A percentile compares a stretch with the other conserved stretches of the same genome.
These are phyloP conservation scores for Drosophila saltans DNA, from an alignment of 1,140 invertebrate genomes.

Conservation along the genomic window DNA sequence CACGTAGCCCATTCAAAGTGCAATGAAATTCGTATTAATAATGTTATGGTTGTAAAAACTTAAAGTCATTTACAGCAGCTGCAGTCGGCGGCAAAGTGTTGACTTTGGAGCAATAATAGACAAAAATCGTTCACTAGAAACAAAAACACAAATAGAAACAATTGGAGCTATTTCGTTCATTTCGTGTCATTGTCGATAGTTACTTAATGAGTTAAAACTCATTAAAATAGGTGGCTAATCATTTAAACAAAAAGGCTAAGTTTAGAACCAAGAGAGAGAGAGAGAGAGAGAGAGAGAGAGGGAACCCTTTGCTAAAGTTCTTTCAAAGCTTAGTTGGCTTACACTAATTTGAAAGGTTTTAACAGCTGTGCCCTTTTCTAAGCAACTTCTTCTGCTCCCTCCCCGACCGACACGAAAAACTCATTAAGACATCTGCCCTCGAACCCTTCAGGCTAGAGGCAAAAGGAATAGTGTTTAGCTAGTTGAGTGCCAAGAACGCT, in stretches of 20 bases:
- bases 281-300: neutral
- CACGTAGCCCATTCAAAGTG: conserved; percentile 63
- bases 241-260: neutral
- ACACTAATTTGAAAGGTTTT: conserved; percentile 49
- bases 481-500: too few relatives aligned
- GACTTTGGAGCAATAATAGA: neutral
- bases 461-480: neutral
- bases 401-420: conserved; percentile 61
- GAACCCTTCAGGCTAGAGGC: neutral
- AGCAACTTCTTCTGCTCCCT: conserved; percentile 27
- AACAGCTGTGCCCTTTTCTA: conserved; percentile 36
- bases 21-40: conserved; percentile 70
- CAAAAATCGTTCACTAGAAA: conserved; percentile 34
- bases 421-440: conserved; percentile 52
- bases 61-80: conserved; percentile 43
- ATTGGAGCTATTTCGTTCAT: neutral
- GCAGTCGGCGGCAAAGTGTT: neutral
- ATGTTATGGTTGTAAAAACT: conserved; percentile 40
- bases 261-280: too few relatives aligned
- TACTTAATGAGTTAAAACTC: neutral
- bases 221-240: neutral
- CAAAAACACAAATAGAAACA: conserved; percentile 26
- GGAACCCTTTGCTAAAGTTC: neutral
- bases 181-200: neutral
- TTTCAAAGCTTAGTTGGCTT: conserved; percentile 12